Evolutionary conservation across 64 coral and sea anemone species (phyloP), one percentile per base, ranked within the genome.

Genomic region (Montipora foliosa): DNA sequence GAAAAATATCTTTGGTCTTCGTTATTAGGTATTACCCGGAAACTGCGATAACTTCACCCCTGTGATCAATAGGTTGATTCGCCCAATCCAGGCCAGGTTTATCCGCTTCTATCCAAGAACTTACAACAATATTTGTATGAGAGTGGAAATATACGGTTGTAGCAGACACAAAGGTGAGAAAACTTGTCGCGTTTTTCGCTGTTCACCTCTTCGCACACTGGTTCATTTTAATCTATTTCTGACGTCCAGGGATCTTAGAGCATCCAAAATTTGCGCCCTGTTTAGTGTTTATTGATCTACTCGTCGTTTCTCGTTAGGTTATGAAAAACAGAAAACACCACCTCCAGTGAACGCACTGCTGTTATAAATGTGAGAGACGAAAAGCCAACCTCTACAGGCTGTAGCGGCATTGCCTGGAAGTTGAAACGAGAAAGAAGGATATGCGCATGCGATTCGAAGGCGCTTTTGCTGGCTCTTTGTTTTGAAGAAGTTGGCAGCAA

Each of bases 11-110:
- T 37, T 37, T 37, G 37, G 37, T 37, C 80, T 75, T 47, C 20
- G 2, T 52, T 79, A n/a, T 8, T 51, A 95, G 93, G 66, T 91
- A 19, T 70, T 95, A 29, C 74, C 29, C 47, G 93, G 93, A 53
- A 95, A 95, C 59, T 95, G 93, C 49, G 93, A 95, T 67, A 58
- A 95, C 76, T 78, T 91, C 47, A 95, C 93, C 2, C 93, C 93
- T 44, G 93, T 91, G 37, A 68, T 91, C 3, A 95, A 95, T 44
- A 89, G 48, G 47, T 73, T 95, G 44, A 80, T 72, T 50, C 47
- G 71, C 47, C 80, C 93, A 6, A 57, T 89, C 24, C 75, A 47
- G 22, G 93, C 93, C 44, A 74, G 93, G 66, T 95, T 85, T 76
- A 74, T 95, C 67, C 88, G 88, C 15, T 95, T 95, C 87, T 90